Percentiles rank a stretch among this genome's conserved stretches.
Conservation (phyloP, 2,113 vertebrate genomes). For the Periophthalmodon schlosseri region DNA sequence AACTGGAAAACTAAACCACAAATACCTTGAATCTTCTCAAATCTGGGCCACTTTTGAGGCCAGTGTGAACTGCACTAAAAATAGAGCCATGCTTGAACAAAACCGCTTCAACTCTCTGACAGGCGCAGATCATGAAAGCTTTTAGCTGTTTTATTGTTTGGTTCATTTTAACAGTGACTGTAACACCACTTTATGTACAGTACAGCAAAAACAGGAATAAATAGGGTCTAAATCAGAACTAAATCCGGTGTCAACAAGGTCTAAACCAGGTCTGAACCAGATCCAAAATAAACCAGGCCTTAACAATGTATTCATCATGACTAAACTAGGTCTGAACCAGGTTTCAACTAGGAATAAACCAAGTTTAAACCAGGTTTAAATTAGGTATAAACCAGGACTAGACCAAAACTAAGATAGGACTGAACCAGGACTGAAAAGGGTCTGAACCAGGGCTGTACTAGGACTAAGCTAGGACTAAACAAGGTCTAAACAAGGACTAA, state of each 20-base stretch:
- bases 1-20: background rate
- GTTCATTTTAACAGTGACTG: background rate
- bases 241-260: background rate
- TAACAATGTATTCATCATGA: background rate
- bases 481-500: too few relatives aligned
- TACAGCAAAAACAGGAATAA: background rate
- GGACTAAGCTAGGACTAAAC: too few relatives aligned
- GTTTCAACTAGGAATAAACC: background rate
- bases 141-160: background rate
- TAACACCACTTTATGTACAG: constrained; percentile 11
- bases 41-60: constrained; percentile 11
- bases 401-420: too few relatives aligned
- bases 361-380: too few relatives aligned
- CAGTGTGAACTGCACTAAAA: constrained; percentile 5
- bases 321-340: too few relatives aligned
- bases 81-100: background rate
- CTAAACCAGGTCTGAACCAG: background rate
- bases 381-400: too few relatives aligned
- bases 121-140: background rate
- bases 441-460: too few relatives aligned
- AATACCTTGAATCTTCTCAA: background rate
- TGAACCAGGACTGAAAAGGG: too few relatives aligned
- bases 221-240: background rate
- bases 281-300: background rate
- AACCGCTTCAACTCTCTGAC: constrained; percentile 12